Conservation (phyloP, 64 coral and sea anemone species). For the Trachythela sp. region DNA sequence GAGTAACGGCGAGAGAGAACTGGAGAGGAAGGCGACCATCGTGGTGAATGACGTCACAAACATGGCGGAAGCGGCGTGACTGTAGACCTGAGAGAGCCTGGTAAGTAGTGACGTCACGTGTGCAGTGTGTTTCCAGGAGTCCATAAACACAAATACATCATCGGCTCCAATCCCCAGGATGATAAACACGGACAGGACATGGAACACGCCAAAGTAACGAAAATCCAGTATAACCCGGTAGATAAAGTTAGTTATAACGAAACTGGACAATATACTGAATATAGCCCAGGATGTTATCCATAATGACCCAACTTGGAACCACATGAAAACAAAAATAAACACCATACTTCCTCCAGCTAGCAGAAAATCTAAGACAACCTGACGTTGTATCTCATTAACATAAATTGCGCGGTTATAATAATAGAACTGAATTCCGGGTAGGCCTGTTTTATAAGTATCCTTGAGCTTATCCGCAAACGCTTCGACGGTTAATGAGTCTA, state of each 20-base stretch:
- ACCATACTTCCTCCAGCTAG: neutral
- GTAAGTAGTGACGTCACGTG: neutral
- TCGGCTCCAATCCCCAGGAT: conserved; percentile 1
- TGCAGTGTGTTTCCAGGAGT: neutral
- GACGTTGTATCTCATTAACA: neutral
- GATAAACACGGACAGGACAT: neutral
- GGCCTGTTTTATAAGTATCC: neutral
- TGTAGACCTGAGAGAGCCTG: neutral
- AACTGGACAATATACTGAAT: neutral
- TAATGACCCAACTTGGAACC: neutral
- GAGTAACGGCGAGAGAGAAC: conserved; percentile 40
- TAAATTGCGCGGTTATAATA: neutral
- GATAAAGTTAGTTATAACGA: neutral
- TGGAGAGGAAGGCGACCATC: conserved; percentile 52
- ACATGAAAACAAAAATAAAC: conserved; percentile 7
- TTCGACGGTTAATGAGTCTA: neutral
- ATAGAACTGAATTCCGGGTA: neutral
- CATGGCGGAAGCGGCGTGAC: neutral
- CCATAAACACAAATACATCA: conserved; percentile 12
- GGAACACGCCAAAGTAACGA: conserved; percentile 6
- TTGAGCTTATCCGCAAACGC: neutral
- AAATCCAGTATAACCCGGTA: neutral
- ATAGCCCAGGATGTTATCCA: neutral
- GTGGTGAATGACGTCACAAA: conserved; percentile 58
- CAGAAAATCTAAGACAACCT: neutral